Evolutionary conservation across 1,140 invertebrate genomes (phyloP), one percentile per base, ranked within the genome.

Genomic region (Bombus huntii): DNA sequence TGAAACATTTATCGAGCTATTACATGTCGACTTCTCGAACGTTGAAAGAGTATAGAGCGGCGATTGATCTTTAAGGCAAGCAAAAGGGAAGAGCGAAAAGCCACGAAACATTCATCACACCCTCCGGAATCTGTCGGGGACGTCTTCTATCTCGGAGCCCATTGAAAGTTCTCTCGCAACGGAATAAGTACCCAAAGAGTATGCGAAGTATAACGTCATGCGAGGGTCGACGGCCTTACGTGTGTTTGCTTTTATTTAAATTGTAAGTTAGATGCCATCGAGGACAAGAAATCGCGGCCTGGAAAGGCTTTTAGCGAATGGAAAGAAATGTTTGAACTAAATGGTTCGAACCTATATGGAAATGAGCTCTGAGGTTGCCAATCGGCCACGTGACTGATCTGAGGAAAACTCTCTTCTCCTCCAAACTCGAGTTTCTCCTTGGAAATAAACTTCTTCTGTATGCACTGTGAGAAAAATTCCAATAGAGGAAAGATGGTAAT

Each of bases 231-330:
- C 72, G 66, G 81, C 59, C 91, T 87, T 92, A 95, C 93, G 93
- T 91, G 93, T 93, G 89, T 95, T 95, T 95, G 94, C 95, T 95
- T 95, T 95, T 95, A 95, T 95, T 95, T 94, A 95, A 95, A 95
- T 95, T 94, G 93, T 95, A 93, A 95, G 94, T 95, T 95, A 95
- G 93, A 93, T 93, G 86, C 81, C 91, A 85, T 85, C 82, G 81
- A 89, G 79, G 85, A 91, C 88, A 78, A 90, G 86, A 53, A 53
- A 83, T 88, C 74, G 89, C 73, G 73, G 34, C 22, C 79, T 53
- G 68, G 71, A 66, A 85, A 89, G 86, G 94, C 94, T 95, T 95
- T 95, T 94, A 95, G 94, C 92, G 89, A 93, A 94, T 92, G 92
- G 92, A 83, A 93, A 94, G 88, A 94, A 95, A 95, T 95, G 93